These are phyloP conservation scores for Hydropsyche tenuis DNA, from an alignment of 1,140 invertebrate species.

Conservation along the genomic window DNA sequence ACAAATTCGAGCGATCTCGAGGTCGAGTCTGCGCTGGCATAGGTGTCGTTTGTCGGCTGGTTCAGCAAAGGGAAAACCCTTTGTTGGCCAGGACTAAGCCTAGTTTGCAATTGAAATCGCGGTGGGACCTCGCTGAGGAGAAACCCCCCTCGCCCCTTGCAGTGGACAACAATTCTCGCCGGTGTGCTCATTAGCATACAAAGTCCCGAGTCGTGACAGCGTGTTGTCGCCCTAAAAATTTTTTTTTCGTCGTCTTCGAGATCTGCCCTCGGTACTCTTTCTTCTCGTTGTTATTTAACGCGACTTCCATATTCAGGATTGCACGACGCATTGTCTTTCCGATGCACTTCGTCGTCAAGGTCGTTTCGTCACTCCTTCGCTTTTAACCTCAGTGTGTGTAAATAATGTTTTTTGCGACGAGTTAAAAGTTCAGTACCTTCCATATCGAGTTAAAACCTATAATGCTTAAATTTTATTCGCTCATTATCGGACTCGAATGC, in stretches of 20 bases:
- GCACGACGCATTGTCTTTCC: slow-evolving; percentile 6
- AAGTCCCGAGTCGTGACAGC: slow-evolving; percentile 49
- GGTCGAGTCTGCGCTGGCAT: no score
- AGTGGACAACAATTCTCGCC: slow-evolving; percentile 44
- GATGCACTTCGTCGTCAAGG: no score
- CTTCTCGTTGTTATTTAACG: slow-evolving; percentile 45
- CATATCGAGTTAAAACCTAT: no score
- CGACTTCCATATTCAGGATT: slow-evolving; percentile 44
- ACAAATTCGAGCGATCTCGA: slow-evolving; percentile 1
- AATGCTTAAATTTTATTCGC: no score
- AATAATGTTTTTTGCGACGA: no score
- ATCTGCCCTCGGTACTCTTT: neutral
- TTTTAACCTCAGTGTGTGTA: no score
- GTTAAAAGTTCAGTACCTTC: no score
- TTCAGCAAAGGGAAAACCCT: neutral
- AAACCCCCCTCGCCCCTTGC: slow-evolving; percentile 40
- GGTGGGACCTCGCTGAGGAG: neutral
- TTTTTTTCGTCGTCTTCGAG: neutral
- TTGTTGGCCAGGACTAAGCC: slow-evolving; percentile 5
- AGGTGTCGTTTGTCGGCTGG: no score
- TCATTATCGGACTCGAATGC: no score
- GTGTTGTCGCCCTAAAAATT: slow-evolving; percentile 46
- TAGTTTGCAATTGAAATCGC: slow-evolving; percentile 49
- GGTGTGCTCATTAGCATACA: slow-evolving; percentile 48
- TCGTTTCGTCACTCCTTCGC: no score